Base-by-base conservation (phyloP, 2,113 vertebrate genomes). In the Galeopterus variegatus region DNA sequence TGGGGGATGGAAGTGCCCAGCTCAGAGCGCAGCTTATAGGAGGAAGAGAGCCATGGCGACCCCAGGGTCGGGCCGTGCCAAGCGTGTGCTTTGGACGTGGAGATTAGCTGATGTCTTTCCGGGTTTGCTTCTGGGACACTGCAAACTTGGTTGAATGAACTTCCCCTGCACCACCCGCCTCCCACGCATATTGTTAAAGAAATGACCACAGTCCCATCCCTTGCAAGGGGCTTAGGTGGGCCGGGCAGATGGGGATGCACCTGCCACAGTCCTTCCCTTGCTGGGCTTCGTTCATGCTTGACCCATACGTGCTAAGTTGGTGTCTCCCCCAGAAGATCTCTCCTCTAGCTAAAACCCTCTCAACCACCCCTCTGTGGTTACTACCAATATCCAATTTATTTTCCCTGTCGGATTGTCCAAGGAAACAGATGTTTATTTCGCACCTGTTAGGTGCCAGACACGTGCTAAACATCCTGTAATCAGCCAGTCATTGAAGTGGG, bases 241-340 rank as follows among this genome's bases (percentile, higher is more conserved):
- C 33, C 19, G 33, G 70, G n/a, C 36, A 56, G 69, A 56, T 5
- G 4, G 67, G 41, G 3, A 9, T 4, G 15, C 12, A 72, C 13
- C 15, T 2, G 26, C 64, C 21, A 7, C 3, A 41, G 54, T 69
- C 28, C 26, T 8, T 18, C 14, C 2, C 54, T 0, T 17, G 1
- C 1, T 21, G 48, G 62, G 24, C 4, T 28, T 82, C 1, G 0
- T 11, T 62, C 33, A 0, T 6, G 9, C 41, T 26, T 15, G 21
- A 7, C 60, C 56, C 15, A 5, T 18, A 11, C 0, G 0, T 3
- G 2, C 60, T 60, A 13, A 89, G 50, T 52, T 26, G 19, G 28
- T 9, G 19, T 24, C 15, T 41, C 48, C n/a, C 67, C 48, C 6
- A 33, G 58, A 72, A 76, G 54, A 3, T 52, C 3, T 15, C 21